Base-by-base conservation (phyloP, 2,797 vertebrate species). In the Lates japonicus region DNA sequence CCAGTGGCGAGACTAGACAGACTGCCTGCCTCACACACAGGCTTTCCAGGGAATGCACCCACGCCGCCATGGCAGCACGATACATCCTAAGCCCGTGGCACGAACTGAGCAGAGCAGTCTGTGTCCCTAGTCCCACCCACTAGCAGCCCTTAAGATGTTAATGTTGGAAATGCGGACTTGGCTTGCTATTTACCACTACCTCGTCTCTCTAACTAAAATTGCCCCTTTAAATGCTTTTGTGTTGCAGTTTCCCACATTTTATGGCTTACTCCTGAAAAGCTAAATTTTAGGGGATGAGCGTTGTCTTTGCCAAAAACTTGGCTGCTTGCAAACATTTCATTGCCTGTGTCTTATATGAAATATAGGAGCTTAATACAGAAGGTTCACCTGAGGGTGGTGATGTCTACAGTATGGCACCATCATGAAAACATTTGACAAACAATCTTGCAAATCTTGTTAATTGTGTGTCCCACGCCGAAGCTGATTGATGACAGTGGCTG, bases 361-460 rank as follows among this genome's bases (percentile, higher is more conserved):
- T n/a, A n/a, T n/a, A n/a, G 49, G 61, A 49, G 73, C 35, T 76
- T 29, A 70, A 83, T 81, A 72, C 70, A n/a, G 48, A 72, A 61
- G 76, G 54, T 82, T 88, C 89, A 92, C 85, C 93, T 91, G 90
- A 82, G 4, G 37, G 80, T 3, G 51, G 25, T 20, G 77, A 79
- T 62, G 77, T 85, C 60, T 19, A 42, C 82, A 79, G 83, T 77
- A 78, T 62, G 76, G 71, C 67, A 35, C 54, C 52, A 14, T 78
- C 83, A 69, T 39, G 70, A 65, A 79, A 68, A 48, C 58, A 49
- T 82, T 78, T 81, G 74, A 91, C 85, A 88, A 83, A 90, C 83
- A 78, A 59, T 73, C 48, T 51, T 59, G 44, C 65, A 73, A 84
- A n/a, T n/a, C n/a, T 81, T 74, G 69, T 88, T 89, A 87, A 91